Evolutionary conservation across 1,140 invertebrate genomes (phyloP), one percentile per base, ranked within the genome.

Genomic region (Sitodiplosis mosellana): DNA sequence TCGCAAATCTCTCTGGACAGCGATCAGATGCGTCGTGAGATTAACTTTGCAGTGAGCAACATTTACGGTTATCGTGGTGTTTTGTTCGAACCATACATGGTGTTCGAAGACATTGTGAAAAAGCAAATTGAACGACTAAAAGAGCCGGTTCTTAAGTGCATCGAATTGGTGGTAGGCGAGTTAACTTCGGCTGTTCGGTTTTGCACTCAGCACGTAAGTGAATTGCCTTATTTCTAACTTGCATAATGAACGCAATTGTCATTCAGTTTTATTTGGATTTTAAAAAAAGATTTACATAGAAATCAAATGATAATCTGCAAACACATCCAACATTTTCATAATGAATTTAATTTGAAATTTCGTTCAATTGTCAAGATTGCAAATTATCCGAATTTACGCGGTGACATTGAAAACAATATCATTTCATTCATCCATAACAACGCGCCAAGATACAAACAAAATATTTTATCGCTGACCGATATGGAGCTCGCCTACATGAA

Each of bases 401-500:
- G 97, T 68, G 90, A 94, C 72, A 88, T 87, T 2, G 93, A 98
- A 67, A 74, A 89, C 57, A 95, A 96, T 50, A 93, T 97, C 46
- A 90, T 86, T 43, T 79, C 81, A 34, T 75, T 88, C 58, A 79
- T 97, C 53, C 76, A 92, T 54, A 84, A 94, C 59, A 75, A 84
- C 54, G 92, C 97, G 65, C 86, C 92, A 64, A 67, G 78, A 55
- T 90, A 90, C 61, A 97, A 97, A 69, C 86, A 94, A 46, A 90
- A 95, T 63, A 75, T 97, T 20, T 69, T 86, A 45, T 68, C 94
- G 49, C 69, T 95, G 47, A 86, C 94, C 36, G 91, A 97, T 61
- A 88, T 88, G 59, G 91, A 98, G 69, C 71, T 97, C 48, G 88
- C 93, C 3, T 98, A 97, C 65, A 97, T 97, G 87, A 98, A 97